Evolutionary conservation across 2,113 vertebrate genomes (phyloP).

Genomic region (Amphiprion percula): DNA sequence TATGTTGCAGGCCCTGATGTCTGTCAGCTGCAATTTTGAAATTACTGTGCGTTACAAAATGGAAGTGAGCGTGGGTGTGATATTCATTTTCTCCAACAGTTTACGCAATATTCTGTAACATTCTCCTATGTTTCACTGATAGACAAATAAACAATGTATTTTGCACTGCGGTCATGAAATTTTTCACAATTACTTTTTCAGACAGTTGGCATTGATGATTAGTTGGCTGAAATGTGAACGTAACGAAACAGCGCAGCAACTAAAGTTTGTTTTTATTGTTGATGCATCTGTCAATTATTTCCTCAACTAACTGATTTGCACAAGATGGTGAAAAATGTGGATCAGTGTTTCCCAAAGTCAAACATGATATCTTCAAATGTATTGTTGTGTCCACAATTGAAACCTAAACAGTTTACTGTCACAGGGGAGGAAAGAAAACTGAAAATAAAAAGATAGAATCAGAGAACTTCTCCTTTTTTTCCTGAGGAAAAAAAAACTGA

Average conservation of each 20-base stretch:
- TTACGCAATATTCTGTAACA: not conserved
- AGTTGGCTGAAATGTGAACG: not conserved
- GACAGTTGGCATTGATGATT: not conserved
- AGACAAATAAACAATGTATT: not conserved
- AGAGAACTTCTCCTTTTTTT: no score
- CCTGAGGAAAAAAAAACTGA: no score
- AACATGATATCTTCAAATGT: no score
- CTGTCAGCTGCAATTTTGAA: not conserved
- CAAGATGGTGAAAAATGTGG: no score
- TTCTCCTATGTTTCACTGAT: not conserved
- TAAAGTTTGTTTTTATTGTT: no score
- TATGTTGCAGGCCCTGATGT: not conserved
- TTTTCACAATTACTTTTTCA: not conserved
- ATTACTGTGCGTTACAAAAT: not conserved
- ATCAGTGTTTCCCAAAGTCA: no score
- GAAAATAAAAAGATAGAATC: no score
- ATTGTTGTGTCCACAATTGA: no score
- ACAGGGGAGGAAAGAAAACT: no score
- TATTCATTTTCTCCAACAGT: not conserved
- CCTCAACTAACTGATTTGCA: no score
- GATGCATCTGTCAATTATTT: no score
- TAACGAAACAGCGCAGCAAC: not conserved
- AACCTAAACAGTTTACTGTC: no score
- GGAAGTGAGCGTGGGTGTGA: not conserved
- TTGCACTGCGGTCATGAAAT: not conserved